Conservation (phyloP, 2,888 invertebrate genomes). For the Anorthoa munda region DNA sequence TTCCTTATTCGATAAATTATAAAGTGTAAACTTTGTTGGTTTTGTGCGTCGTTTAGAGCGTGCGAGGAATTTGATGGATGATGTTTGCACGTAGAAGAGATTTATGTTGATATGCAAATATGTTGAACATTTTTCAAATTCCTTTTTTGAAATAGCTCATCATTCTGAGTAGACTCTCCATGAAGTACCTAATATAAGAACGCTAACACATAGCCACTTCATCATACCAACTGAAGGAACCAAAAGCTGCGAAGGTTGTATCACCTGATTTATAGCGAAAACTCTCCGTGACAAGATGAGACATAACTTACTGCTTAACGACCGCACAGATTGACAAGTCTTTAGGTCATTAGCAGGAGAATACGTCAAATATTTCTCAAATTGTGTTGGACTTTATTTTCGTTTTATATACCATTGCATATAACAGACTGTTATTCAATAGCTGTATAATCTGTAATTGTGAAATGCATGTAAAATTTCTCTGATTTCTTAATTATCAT, state of each 20-base stretch:
- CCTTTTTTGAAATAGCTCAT: neutral
- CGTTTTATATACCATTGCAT: conserved; percentile 2
- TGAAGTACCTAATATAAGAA: neutral
- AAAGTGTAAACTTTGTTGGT: conserved; percentile 57
- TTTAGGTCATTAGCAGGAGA: conserved; percentile 48
- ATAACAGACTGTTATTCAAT: neutral
- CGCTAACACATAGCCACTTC: conserved; percentile 10
- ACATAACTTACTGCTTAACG: conserved; percentile 63
- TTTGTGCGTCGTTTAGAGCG: conserved; percentile 33
- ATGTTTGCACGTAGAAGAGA: conserved; percentile 22
- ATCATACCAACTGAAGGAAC: conserved; percentile 14
- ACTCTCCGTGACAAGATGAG: conserved; percentile 50
- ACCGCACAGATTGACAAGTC: conserved; percentile 47
- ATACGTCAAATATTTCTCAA: conserved; percentile 29
- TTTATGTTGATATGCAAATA: conserved; percentile 10
- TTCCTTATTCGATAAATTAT: conserved; percentile 61
- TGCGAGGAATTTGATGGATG: conserved; percentile 50
- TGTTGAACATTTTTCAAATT: neutral
- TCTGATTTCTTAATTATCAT: neutral
- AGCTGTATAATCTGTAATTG: neutral
- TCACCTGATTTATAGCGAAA: conserved; percentile 54
- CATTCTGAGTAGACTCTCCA: neutral
- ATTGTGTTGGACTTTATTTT: conserved; percentile 23
- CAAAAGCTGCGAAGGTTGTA: conserved; percentile 22
- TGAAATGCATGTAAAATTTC: neutral